Base-by-base conservation (phyloP, 1,140 invertebrate genomes). In the Mizuhopecten yessoensis region DNA sequence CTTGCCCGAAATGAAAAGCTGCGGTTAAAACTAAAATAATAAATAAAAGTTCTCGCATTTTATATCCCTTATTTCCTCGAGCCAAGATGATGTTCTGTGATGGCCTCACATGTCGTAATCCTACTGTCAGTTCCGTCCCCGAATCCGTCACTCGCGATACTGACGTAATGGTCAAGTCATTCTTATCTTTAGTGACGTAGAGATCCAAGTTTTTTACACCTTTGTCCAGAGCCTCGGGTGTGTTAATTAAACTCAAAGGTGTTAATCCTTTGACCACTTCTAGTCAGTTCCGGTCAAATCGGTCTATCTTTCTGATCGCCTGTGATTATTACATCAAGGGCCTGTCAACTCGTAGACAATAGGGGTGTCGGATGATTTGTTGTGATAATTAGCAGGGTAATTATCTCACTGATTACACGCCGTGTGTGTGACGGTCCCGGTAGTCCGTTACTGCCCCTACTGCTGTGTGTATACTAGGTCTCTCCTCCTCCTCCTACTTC, bases 1-100 rank as follows among this genome's bases (percentile, higher is more conserved):
- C 86, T 57, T 86, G 34, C 86, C 75, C 93, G 34, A 89, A 57
- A 34, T 75, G 57, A 75, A 75, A 75, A 75, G 57, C 57, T 75
- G 57, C 57, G 1, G 57, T 29, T 75, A 75, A 75, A 75, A 75
- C 57, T 7, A 75, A n/a, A 75, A 75, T n/a, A 29, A 13, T 29
- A 29, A 75, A 75, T n/a, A 75, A 75, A n/a, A 75, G 23, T 23
- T 75, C 57, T 75, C 57, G 57, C 57, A 75, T 75, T 29, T n/a
- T 75, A 75, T 75, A 75, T 75, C 57, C 57, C 57, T 75, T n/a
- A n/a, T n/a, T n/a, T n/a, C 57, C 57, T 29, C 57, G 5, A 9
- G 57, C 15, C 15, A n/a, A 75, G 23, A 75, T 17, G 23, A 29
- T 75, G 57, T 23, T 29, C 57, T 29, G 57, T 75, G 0, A 0